Base-by-base conservation (phyloP, 2,113 vertebrate genomes). In the Pygathrix nemaeus region DNA sequence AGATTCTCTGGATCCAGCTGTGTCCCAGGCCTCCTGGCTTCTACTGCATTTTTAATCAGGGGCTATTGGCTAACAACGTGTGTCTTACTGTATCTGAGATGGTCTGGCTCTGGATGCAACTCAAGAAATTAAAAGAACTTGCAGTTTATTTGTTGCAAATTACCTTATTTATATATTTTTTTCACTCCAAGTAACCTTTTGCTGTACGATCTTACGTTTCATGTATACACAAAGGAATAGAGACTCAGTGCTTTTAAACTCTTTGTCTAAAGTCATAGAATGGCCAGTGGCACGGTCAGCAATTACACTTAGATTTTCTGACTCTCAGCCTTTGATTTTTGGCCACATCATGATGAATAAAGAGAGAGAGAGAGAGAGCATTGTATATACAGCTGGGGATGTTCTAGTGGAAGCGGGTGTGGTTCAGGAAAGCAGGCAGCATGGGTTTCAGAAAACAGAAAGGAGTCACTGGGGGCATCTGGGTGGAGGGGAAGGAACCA, bases 121-220 rank as follows among this genome's bases (percentile, higher is more conserved):
- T 59, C 52, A 70, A 83, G 35, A 86, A 57, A 61, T 79, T 61
- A 38, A 93, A 88, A 95, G 30, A 88, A 78, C 16, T 70, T 2
- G 1, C 5, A 50, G 35, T 61, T 91, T 68, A 16, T 43, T 64
- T 82, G n/a, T 30, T 90, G 5, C 8, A 80, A 83, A 79, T 80
- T 27, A 50, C 4, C 17, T 76, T 45, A 72, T 79, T 57, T 88
- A 23, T 35, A 35, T 78, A 2, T 35, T 75, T 27, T 94, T 50
- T 32, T 23, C 18, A 27, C 11, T 48, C 25, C n/a, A 38, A 61
- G 14, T 68, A 81, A 72, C 25, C 18, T 18, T 81, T 81, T 0
- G 5, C 6, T 59, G 0, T 48, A 90, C 70, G 16, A 80, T 43
- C 30, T 94, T 91, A 55, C 82, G 64, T 90, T 35, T 80, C 30